These are phyloP conservation scores for Agrochola litura DNA, from an alignment of 2,888 invertebrate genomes.

Conservation along the genomic window DNA sequence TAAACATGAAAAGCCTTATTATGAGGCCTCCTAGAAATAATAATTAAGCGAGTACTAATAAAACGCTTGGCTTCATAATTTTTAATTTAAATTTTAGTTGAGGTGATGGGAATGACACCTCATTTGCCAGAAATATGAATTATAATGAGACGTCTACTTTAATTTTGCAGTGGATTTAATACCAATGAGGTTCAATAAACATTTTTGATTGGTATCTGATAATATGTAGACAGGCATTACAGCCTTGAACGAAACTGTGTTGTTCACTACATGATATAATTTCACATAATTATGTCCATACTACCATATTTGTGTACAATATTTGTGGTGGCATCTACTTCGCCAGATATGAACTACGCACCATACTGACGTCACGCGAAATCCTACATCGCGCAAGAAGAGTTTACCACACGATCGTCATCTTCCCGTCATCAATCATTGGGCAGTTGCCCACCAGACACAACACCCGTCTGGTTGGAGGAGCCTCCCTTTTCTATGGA, in stretches of 20 bases:
- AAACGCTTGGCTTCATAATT: conserved; percentile 22
- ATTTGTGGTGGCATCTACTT: no score
- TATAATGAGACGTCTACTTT: conserved; percentile 22
- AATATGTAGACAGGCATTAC: background rate
- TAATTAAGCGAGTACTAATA: conserved; percentile 25
- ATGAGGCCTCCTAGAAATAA: background rate
- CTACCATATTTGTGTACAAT: background rate
- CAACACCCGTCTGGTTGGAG: no score
- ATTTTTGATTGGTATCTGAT: conserved; percentile 37
- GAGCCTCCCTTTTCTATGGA: no score
- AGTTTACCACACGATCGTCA: no score
- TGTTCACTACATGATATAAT: background rate
- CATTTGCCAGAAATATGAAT: conserved; percentile 44
- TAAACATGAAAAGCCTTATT: background rate
- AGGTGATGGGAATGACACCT: conserved; percentile 38
- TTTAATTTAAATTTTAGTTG: conserved; percentile 51
- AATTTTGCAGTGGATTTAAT: conserved; percentile 22
- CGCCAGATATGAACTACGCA: no score
- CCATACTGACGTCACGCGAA: no score
- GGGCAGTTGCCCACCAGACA: no score
- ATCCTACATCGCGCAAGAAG: no score
- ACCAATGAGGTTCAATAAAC: conserved; percentile 32
- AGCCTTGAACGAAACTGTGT: background rate
- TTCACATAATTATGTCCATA: background rate
- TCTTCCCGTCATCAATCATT: no score